These are phyloP conservation scores for Leptinotarsa peninsularis DNA, from an alignment of 2,888 invertebrate species.

Conservation along the genomic window DNA sequence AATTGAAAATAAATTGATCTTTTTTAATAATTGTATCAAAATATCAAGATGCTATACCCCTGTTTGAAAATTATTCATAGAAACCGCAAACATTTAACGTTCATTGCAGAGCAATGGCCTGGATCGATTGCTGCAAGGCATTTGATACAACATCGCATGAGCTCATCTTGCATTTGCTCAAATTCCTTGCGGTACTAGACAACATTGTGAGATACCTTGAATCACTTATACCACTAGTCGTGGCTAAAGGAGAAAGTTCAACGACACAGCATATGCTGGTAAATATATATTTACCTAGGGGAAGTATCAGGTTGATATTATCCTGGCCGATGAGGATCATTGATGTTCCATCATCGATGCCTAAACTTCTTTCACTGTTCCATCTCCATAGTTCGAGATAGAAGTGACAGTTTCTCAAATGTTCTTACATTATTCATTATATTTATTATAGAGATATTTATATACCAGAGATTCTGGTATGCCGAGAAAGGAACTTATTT, in stretches of 20 bases:
- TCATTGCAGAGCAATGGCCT: no score
- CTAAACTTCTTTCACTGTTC: neutral
- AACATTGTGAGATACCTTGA: no score
- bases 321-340: slow-evolving; percentile 4
- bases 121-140: no score
- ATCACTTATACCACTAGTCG: neutral
- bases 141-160: no score
- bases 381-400: neutral
- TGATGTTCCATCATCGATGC: neutral
- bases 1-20: no score
- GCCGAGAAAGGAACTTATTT: neutral
- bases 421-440: neutral
- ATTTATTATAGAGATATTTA: neutral
- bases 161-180: no score
- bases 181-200: no score
- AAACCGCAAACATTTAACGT: no score
- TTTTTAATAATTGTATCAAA: no score
- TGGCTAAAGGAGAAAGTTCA: neutral
- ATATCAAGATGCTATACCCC: no score
- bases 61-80: no score
- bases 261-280: neutral
- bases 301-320: neutral
- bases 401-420: neutral
- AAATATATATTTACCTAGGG: neutral
- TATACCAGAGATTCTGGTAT: neutral